phyloP scores from a whole-genome alignment of 2,113 vertebrate genomes.

The Odobenus rosmarus region DNA sequence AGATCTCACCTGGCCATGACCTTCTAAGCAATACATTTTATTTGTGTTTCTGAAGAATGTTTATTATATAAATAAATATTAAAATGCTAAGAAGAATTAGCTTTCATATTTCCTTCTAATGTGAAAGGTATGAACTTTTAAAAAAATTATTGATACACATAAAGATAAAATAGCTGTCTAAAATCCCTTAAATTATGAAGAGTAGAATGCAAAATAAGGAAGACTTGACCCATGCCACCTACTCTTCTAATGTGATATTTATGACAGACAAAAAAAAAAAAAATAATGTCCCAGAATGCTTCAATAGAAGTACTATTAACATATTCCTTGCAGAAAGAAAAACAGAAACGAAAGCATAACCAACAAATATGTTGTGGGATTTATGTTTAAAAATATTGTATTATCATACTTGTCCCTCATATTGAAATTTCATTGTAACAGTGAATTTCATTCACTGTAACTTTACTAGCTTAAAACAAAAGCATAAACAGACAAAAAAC shows the following conservation, averaged over 20 bases:
- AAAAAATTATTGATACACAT: not conserved
- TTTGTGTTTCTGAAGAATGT: not conserved
- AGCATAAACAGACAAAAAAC: not conserved
- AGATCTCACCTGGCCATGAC: not conserved
- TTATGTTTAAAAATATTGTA: not conserved
- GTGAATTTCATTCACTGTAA: too few species aligned
- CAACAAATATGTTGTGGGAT: not conserved
- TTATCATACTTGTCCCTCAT: not conserved
- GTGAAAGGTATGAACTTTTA: not conserved
- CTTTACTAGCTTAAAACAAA: not conserved
- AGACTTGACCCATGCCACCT: not conserved
- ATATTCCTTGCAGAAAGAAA: not conserved
- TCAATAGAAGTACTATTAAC: not conserved
- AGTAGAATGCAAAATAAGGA: not conserved
- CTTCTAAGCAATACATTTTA: not conserved
- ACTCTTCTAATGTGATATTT: not conserved
- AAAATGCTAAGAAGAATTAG: not conserved
- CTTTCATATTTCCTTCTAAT: not conserved
- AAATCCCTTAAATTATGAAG: not conserved
- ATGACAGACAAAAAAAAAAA: not conserved
- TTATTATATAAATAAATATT: constrained; percentile 6
- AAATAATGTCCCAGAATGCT: not conserved
- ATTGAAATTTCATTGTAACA: not conserved
- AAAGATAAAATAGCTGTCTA: not conserved
- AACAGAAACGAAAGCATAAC: not conserved